Conservation (phyloP, 2,113 vertebrate species). For the Paradisaea rubra region DNA sequence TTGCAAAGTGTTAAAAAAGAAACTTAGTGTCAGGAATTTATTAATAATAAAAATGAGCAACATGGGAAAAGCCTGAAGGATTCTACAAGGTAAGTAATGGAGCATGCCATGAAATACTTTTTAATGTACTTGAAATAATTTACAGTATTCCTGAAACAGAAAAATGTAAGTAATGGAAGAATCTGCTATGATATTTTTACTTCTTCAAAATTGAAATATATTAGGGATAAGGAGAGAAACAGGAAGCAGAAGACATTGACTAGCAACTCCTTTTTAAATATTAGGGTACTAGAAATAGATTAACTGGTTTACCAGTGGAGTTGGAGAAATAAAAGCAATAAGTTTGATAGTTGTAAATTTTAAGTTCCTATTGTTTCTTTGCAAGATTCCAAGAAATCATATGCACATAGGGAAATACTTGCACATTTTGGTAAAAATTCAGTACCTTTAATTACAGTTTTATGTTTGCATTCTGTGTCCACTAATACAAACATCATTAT, state of each 20-base stretch:
- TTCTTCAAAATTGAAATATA: background rate
- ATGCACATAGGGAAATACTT: background rate
- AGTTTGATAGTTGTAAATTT: background rate
- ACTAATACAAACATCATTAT: background rate
- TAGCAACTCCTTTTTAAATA: background rate
- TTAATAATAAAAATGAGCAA: background rate
- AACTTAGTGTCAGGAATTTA: background rate
- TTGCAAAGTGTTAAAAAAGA: background rate
- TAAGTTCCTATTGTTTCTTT: background rate
- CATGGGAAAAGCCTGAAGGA: background rate
- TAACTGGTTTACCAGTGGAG: background rate
- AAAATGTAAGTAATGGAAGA: background rate
- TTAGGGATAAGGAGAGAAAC: background rate
- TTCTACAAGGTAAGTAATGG: background rate
- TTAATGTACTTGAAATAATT: background rate
- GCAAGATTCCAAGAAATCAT: background rate
- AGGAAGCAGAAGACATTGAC: background rate
- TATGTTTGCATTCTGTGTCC: background rate
- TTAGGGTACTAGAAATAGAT: background rate
- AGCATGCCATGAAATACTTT: background rate
- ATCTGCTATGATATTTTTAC: background rate
- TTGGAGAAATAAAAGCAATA: background rate
- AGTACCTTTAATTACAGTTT: background rate
- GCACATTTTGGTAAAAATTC: background rate
- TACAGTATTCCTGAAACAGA: background rate